Evolutionary conservation across 2,113 vertebrate species (phyloP).

Genomic region (Calidris pygmaea): DNA sequence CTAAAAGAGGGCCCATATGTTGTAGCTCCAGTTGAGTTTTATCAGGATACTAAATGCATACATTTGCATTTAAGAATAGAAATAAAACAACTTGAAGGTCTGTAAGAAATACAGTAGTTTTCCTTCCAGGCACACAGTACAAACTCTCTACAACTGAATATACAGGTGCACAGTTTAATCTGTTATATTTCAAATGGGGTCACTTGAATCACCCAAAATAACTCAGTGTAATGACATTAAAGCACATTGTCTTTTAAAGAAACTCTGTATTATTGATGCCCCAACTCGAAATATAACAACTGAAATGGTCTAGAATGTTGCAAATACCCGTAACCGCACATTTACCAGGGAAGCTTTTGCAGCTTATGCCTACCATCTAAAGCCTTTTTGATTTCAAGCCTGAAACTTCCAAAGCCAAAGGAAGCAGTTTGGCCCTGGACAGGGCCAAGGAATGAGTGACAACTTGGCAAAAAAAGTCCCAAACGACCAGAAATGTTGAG

Average conservation of each 20-base stretch:
- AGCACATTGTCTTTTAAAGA: constrained; percentile 34
- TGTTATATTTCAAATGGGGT: neutral
- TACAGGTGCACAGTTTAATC: neutral
- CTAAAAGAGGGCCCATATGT: constrained; percentile 5
- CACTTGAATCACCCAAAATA: constrained; percentile 6
- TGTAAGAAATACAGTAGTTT: neutral
- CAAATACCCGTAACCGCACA: neutral
- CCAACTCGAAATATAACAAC: neutral
- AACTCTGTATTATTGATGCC: constrained; percentile 29
- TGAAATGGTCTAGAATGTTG: neutral
- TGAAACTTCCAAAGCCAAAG: neutral
- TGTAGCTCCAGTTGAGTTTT: neutral
- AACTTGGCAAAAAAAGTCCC: neutral
- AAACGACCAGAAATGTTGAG: neutral
- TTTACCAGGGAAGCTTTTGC: neutral
- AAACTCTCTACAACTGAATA: neutral
- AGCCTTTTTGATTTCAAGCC: neutral
- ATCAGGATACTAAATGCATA: neutral
- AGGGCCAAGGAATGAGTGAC: neutral
- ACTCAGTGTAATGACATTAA: constrained; percentile 18
- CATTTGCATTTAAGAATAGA: neutral
- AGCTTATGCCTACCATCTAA: neutral
- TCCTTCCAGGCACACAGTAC: neutral
- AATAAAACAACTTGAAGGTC: neutral
- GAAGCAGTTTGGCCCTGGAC: neutral